Evolutionary conservation across 1,140 invertebrate genomes (phyloP), one percentile per base, ranked within the genome.

Genomic region (Pemphigus obesinymphae): DNA sequence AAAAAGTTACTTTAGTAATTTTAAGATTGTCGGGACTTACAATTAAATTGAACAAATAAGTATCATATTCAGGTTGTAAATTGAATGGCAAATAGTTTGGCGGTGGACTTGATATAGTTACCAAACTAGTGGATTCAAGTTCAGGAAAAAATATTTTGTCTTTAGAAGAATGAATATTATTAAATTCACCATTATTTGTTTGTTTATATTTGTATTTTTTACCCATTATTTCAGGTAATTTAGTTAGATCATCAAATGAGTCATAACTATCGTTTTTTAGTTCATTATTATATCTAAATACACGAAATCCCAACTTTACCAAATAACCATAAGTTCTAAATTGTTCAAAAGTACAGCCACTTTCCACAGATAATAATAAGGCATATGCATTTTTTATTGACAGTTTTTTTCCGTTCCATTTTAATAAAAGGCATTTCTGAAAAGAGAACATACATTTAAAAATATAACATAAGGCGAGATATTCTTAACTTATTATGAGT

Each of bases 301-400:
- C 76, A 63, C 82, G 66, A 86, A 91, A 92, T 2, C 91, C 91
- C 58, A 89, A 85, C 84, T 88, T 88, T 70, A 88, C 87, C n/a
- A 92, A 86, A 66, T 90, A 89, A 78, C 89, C 88, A 86, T 90
- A 92, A 4, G 91, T 90, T 87, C 89, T 89, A 83, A 91, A 92
- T 85, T 91, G 88, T 17, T 88, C 85, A 17, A 90, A 82, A 31
- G 88, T 86, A 84, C 88, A 89, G 40, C 88, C 86, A 63, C 86
- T 86, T 61, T 87, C 86, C 82, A 86, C 85, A 37, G 87, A 84
- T 13, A 92, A 86, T 26, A 92, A 85, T 83, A 91, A 85, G 73
- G 87, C 85, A 83, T 91, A 91, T 6, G 89, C 89, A 87, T 91
- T 90, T 86, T 92, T 90, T 45, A 92, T 85, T 63, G 76, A 80